These are phyloP conservation scores for Oryzias javanicus DNA, from an alignment of 2,113 vertebrate genomes.

Conservation along the genomic window DNA sequence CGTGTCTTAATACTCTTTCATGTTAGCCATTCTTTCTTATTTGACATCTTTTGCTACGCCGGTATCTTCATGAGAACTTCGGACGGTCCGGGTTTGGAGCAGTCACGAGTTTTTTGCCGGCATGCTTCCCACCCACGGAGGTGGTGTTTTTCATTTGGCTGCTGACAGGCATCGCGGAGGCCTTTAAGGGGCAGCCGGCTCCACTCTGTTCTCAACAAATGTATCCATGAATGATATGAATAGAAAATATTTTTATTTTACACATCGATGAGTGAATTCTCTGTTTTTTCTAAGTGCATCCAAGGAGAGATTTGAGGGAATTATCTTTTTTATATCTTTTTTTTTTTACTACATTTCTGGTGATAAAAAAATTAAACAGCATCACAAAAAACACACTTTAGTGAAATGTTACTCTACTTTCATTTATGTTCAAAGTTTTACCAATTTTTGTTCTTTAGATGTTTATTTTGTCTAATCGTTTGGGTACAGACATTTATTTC, in stretches of 20 bases:
- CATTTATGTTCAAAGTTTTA: no score
- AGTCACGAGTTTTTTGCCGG: conserved; percentile 72
- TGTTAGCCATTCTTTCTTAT: conserved; percentile 71
- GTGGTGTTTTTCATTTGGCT: conserved; percentile 56
- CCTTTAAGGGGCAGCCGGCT: conserved; percentile 54
- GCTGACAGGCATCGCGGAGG: conserved; percentile 44
- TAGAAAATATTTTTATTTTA: conserved; percentile 71
- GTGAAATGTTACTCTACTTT: no score
- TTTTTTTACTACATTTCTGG: no score
- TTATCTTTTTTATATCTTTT: no score
- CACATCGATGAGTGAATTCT: conserved; percentile 35
- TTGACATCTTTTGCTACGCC: conserved; percentile 80
- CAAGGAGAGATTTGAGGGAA: not conserved
- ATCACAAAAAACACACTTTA: no score
- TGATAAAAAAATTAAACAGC: no score
- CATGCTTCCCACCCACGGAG: conserved; percentile 72
- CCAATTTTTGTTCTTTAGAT: no score
- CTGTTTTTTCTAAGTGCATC: conserved; percentile 29
- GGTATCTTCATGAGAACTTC: conserved; percentile 75
- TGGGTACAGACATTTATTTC: no score
- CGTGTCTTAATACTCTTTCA: conserved; percentile 67
- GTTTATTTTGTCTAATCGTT: no score
- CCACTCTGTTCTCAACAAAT: conserved; percentile 63
- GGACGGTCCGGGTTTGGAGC: conserved; percentile 75
- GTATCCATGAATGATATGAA: conserved; percentile 67